phyloP scores from a whole-genome alignment of 1,140 invertebrate genomes.

The Adoxophyes honmai region DNA sequence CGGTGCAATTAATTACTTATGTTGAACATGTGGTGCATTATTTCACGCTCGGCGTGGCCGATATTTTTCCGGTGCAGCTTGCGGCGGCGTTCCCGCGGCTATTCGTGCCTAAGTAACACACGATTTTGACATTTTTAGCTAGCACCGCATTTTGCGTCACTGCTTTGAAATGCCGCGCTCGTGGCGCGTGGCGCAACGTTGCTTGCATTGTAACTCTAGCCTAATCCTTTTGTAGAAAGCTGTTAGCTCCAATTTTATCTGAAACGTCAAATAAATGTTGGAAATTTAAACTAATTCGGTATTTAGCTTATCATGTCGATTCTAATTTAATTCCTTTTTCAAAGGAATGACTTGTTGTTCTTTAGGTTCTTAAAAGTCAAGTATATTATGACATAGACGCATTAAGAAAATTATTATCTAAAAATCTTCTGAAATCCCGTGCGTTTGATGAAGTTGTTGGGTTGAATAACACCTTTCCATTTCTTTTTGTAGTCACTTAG shows the following conservation, averaged over 20 bases:
- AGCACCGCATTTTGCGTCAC: constrained; percentile 43
- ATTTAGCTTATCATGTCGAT: too few species aligned
- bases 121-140: constrained; percentile 70
- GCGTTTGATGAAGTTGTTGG: too few species aligned
- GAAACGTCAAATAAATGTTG: constrained; percentile 20
- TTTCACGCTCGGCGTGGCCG: constrained; percentile 46
- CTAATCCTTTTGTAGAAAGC: constrained; percentile 35
- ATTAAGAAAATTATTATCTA: too few species aligned
- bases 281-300: too few species aligned
- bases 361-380: too few species aligned
- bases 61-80: constrained; percentile 44
- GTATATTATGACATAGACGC: too few species aligned
- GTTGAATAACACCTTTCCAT: too few species aligned
- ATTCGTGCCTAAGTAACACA: constrained; percentile 51
- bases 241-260: constrained; percentile 18
- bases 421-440: too few species aligned
- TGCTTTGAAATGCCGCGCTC: constrained; percentile 52
- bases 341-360: too few species aligned
- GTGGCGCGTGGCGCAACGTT: constrained; percentile 41
- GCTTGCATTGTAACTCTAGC: constrained; percentile 37
- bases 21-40: constrained; percentile 62
- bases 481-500: too few species aligned
- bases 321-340: too few species aligned
- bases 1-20: constrained; percentile 51
- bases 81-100: constrained; percentile 20